phyloP scores from a whole-genome alignment of 2,888 invertebrate genomes.

The Amphipoea lucens region DNA sequence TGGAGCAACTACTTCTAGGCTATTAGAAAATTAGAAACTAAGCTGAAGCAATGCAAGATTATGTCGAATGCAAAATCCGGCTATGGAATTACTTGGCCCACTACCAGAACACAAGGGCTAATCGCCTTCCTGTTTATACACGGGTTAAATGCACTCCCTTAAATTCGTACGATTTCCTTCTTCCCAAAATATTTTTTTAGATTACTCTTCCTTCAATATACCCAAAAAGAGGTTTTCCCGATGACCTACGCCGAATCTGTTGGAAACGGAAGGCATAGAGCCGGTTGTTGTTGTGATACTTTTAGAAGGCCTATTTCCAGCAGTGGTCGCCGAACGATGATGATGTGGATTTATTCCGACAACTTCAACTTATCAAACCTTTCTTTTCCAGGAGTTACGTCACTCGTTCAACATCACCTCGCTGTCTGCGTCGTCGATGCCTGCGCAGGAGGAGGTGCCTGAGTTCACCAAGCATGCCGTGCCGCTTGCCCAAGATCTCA shows the following conservation, averaged over 20 bases:
- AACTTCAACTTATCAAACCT: background rate
- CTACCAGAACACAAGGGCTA: background rate
- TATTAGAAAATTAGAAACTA: constrained; percentile 20
- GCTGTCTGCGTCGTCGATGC: constrained; percentile 90
- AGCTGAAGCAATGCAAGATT: background rate
- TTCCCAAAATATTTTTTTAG: background rate
- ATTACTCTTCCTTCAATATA: background rate
- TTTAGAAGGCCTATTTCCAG: background rate
- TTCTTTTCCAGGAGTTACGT: constrained; percentile 90
- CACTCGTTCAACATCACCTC: constrained; percentile 93
- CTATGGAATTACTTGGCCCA: background rate
- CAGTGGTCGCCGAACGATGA: background rate
- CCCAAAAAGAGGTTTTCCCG: background rate
- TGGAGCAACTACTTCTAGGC: constrained; percentile 8
- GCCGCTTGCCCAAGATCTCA: constrained; percentile 92
- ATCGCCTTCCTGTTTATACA: constrained; percentile 2
- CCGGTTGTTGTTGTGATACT: background rate
- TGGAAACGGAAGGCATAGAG: background rate
- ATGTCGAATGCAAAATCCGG: background rate
- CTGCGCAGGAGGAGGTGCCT: constrained; percentile 92
- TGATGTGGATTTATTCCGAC: background rate
- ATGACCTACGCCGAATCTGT: background rate
- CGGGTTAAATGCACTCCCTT: background rate
- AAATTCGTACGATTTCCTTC: background rate
- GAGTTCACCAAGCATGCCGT: constrained; percentile 92